phyloP scores from a whole-genome alignment of 1,140 invertebrate genomes.

The Bombus vancouverensis region DNA sequence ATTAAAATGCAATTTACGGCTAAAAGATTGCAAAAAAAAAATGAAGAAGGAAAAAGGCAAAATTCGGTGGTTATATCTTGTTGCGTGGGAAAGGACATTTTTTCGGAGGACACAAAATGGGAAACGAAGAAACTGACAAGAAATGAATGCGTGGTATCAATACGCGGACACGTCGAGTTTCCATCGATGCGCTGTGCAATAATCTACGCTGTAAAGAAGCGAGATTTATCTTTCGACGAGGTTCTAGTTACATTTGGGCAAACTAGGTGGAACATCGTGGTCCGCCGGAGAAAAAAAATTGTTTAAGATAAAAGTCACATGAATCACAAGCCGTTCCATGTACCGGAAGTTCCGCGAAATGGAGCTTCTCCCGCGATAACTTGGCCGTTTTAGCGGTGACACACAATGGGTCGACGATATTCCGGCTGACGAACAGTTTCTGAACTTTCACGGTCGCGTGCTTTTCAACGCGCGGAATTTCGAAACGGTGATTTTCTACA shows the following conservation, averaged over 20 bases:
- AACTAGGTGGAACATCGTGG: background rate
- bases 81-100: no score
- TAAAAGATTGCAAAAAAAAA: background rate
- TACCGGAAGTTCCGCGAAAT: background rate
- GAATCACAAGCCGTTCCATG: background rate
- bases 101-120: background rate
- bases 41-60: background rate
- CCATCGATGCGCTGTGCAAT: background rate
- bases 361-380: slow-evolving; percentile 4
- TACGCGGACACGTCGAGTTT: background rate
- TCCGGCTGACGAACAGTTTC: background rate
- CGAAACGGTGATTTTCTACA: background rate
- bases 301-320: slow-evolving; percentile 8
- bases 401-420: slow-evolving; percentile 13
- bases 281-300: background rate
- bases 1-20: background rate
- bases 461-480: slow-evolving; percentile 14
- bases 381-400: background rate
- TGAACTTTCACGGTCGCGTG: slow-evolving; percentile 20
- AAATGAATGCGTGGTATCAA: background rate
- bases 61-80: background rate
- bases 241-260: background rate
- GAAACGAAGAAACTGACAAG: background rate
- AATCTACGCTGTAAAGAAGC: background rate
- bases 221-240: background rate